Evolutionary conservation across 2,888 invertebrate species (phyloP).

Genomic region (Acanthopleura granulata): DNA sequence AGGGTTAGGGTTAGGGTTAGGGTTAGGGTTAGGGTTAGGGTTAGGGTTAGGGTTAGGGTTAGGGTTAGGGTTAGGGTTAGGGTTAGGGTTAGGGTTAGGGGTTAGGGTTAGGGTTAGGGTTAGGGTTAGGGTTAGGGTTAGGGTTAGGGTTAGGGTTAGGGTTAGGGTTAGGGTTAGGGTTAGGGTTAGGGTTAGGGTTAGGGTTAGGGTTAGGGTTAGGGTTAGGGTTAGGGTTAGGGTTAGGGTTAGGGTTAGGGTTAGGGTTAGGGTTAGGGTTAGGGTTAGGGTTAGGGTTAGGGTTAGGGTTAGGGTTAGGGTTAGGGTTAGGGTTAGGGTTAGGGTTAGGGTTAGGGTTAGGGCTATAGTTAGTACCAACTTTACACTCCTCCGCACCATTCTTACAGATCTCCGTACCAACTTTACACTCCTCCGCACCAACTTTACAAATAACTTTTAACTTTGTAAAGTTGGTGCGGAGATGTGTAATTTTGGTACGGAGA

Average conservation of each 20-base stretch:
- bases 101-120: too few relatives aligned
- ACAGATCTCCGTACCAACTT: too few relatives aligned
- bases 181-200: constrained; percentile 35
- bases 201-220: constrained; percentile 37
- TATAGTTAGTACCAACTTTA: too few relatives aligned
- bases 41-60: constrained; percentile 39
- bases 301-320: constrained; percentile 49
- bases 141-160: constrained; percentile 43
- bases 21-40: constrained; percentile 37
- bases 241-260: constrained; percentile 40
- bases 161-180: constrained; percentile 40
- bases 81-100: too few relatives aligned
- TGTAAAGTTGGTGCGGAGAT: too few relatives aligned
- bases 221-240: constrained; percentile 44
- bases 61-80: constrained; percentile 46
- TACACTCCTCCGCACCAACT: too few relatives aligned
- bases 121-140: constrained; percentile 43
- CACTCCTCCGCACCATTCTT: too few relatives aligned
- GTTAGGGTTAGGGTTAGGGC: constrained; percentile 46
- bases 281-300: constrained; percentile 42
- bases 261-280: constrained; percentile 43
- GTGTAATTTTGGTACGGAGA: too few relatives aligned
- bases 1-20: constrained; percentile 39
- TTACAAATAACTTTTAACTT: too few relatives aligned
- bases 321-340: constrained; percentile 47